Base-by-base conservation (phyloP, 2,113 vertebrate species). In the Montifringilla adamsi region DNA sequence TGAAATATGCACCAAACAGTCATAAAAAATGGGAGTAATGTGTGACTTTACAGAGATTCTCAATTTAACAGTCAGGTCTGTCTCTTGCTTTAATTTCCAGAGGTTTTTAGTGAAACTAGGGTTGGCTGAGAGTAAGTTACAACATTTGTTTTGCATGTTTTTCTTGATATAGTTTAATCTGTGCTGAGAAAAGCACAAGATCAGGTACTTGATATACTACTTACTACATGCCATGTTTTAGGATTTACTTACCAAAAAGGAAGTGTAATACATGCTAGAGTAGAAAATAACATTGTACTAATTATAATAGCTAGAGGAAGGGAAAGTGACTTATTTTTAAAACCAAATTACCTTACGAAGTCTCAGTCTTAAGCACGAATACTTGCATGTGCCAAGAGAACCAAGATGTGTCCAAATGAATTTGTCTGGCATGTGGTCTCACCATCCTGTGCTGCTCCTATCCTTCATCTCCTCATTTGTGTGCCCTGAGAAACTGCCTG, bases 301-400 rank as follows among this genome's bases (percentile, higher is more conserved):
- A 43, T 85, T 83, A 43, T 22, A 72, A 50, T 33, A 69, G 12
- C 30, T 94, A 21, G 47, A 46, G 43, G 62, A 49, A 44, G 24
- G 35, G 47, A 70, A 83, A 47, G 7, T 28, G 10, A 27, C 52
- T 79, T 88, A 10, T 28, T 63, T 92, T 94, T 59, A 41, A 82
- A 62, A 46, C 18, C 66, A 52, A 64, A 39, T 81, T 31, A 9
- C 23, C 23, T 77, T 76, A 15, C 15, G 20, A 10, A 9, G 21
- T 77, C 27, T 66, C 18, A 14, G 16, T 77, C 13, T 46, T 15
- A 31, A 18, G 55, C 4, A 0, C 64, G 30, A 49, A 7, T 50
- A 7, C 33, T 69, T 0, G 0, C 7, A 15, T 81, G 41, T 3
- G 4, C 41, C 30, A 30, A 19, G 37, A 53, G 8, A 9, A 3